Conservation (phyloP, 2,797 vertebrate species). For the Pseudochromis fuscus region DNA sequence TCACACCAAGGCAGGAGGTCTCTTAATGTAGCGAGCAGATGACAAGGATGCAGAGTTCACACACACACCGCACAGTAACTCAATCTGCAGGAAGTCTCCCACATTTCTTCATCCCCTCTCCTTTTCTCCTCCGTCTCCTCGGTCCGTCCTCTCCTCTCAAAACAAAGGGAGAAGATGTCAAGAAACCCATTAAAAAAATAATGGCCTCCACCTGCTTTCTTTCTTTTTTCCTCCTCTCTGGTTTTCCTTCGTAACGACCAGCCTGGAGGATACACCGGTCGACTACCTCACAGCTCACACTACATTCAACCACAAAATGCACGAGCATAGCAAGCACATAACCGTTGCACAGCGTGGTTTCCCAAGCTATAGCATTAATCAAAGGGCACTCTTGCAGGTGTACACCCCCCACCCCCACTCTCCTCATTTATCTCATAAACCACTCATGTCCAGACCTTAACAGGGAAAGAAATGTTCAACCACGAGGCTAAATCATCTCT, state of each 20-base stretch:
- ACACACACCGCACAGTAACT: slow-evolving; percentile 69
- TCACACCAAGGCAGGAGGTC: slow-evolving; percentile 71
- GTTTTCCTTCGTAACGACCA: slow-evolving; percentile 77
- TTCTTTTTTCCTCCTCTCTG: slow-evolving; percentile 57
- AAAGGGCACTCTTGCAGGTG: slow-evolving; percentile 64
- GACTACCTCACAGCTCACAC: slow-evolving; percentile 16
- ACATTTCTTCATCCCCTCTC: slow-evolving; percentile 42
- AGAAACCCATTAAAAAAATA: slow-evolving; percentile 82
- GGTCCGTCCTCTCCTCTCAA: slow-evolving; percentile 66
- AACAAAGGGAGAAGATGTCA: slow-evolving; percentile 77
- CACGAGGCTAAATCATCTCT: slow-evolving; percentile 67
- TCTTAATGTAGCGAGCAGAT: slow-evolving; percentile 81
- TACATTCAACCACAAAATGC: slow-evolving; percentile 22
- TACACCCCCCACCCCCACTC: background rate
- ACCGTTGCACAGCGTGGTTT: slow-evolving; percentile 31
- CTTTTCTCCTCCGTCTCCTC: slow-evolving; percentile 45
- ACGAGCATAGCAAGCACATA: slow-evolving; percentile 28
- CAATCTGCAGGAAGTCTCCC: slow-evolving; percentile 77
- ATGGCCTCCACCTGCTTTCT: slow-evolving; percentile 80
- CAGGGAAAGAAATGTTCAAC: slow-evolving; percentile 35
- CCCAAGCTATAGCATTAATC: slow-evolving; percentile 56
- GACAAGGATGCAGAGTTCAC: slow-evolving; percentile 81
- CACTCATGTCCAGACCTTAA: slow-evolving; percentile 53
- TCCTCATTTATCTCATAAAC: slow-evolving; percentile 61
- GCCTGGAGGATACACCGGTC: slow-evolving; percentile 51